These are phyloP conservation scores for Dipus sagitta DNA, from an alignment of 2,797 vertebrate species.

Conservation along the genomic window DNA sequence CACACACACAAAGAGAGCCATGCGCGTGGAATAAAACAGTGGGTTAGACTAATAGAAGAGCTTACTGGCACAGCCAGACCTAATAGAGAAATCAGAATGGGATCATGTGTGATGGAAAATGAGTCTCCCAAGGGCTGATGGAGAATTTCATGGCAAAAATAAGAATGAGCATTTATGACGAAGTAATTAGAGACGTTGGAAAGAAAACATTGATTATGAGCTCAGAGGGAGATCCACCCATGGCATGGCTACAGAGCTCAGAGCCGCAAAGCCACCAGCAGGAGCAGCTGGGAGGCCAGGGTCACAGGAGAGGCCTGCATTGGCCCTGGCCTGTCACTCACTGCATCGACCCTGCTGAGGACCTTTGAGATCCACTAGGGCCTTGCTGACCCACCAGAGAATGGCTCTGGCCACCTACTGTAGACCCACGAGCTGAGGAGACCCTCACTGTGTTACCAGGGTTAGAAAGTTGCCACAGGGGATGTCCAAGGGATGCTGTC, in stretches of 20 bases:
- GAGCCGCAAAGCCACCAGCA: fast-evolving
- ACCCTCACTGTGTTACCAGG: too few species aligned
- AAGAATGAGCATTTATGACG: conserved; percentile 15
- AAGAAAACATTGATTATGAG: neutral
- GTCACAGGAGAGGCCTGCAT: neutral
- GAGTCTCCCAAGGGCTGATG: neutral
- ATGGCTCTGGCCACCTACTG: neutral
- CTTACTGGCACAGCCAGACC: neutral
- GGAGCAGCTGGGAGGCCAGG: too few species aligned
- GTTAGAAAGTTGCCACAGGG: neutral
- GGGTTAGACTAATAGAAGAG: neutral
- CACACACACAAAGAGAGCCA: neutral
- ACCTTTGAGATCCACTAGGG: too few species aligned
- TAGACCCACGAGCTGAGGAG: neutral
- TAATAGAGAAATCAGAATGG: neutral
- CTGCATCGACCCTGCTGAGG: neutral
- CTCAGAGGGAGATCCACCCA: too few species aligned
- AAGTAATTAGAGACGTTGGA: conserved; percentile 14
- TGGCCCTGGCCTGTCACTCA: fast-evolving
- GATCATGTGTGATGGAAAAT: conserved; percentile 30
- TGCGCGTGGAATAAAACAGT: neutral
- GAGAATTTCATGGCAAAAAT: conserved; percentile 10
- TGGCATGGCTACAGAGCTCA: neutral
- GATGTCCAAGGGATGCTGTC: neutral
- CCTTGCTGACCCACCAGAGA: neutral